A percentile compares a stretch with the other conserved stretches of the same genome.
These are phyloP conservation scores for Drosophila rubida DNA, from an alignment of 2,888 invertebrate genomes.

Conservation along the genomic window DNA sequence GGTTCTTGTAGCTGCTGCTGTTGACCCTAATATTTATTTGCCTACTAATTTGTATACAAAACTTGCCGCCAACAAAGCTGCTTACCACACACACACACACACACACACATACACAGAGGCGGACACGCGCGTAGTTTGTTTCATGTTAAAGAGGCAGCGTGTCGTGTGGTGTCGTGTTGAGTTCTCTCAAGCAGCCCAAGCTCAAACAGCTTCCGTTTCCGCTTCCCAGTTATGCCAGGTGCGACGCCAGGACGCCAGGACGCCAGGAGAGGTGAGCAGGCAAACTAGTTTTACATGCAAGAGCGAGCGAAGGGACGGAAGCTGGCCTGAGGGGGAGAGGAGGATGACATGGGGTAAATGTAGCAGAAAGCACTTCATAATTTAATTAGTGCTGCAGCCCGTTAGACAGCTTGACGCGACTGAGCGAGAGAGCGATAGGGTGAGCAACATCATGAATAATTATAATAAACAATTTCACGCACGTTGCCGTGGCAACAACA, in stretches of 20 bases:
- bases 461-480: slow-evolving; percentile 64
- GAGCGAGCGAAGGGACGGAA: no score
- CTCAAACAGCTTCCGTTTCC: slow-evolving; percentile 75
- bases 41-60: slow-evolving; percentile 57
- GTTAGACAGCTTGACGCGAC: slow-evolving; percentile 38
- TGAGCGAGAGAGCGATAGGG: slow-evolving; percentile 27
- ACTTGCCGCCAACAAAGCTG: slow-evolving; percentile 39
- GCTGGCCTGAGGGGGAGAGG: no score
- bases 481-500: slow-evolving; percentile 49
- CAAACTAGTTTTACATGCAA: slow-evolving; percentile 18
- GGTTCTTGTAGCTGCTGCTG: no score
- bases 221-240: slow-evolving; percentile 44
- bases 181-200: slow-evolving; percentile 43
- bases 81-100: slow-evolving; percentile 1
- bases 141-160: slow-evolving; percentile 7
- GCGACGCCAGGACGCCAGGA: no score
- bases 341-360: slow-evolving; percentile 53
- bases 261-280: no score
- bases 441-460: slow-evolving; percentile 61
- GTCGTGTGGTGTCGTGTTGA: slow-evolving; percentile 45
- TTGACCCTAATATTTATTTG: slow-evolving; percentile 60
- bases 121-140: neutral
- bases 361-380: slow-evolving; percentile 74
- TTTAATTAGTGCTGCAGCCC: slow-evolving; percentile 71
- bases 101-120: slow-evolving; percentile 12